Evolutionary conservation across 2,113 vertebrate genomes (phyloP).

Genomic region (Symphodus melops): DNA sequence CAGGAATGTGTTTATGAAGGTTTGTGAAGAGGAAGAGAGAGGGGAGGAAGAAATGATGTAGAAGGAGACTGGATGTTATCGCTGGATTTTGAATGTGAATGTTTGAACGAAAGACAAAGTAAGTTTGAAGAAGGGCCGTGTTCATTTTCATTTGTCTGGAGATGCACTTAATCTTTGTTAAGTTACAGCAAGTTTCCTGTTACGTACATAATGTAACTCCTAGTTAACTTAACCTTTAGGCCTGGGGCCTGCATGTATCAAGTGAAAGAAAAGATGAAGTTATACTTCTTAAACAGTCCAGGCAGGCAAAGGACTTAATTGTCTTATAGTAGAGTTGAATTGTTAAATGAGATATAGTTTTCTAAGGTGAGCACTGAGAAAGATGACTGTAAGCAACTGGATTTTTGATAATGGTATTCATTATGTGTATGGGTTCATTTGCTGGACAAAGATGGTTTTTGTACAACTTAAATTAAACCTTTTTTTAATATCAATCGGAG

Average conservation of each 20-base stretch:
- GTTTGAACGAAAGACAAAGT: slow-evolving; percentile 42
- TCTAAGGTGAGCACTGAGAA: slow-evolving; percentile 20
- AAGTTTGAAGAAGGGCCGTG: slow-evolving; percentile 23
- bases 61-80: neutral
- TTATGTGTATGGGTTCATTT: slow-evolving; percentile 77
- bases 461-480: slow-evolving; percentile 80
- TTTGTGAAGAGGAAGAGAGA: slow-evolving; percentile 44
- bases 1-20: slow-evolving; percentile 51
- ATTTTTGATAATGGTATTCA: slow-evolving; percentile 41
- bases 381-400: slow-evolving; percentile 58
- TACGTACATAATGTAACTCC: slow-evolving; percentile 61
- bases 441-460: slow-evolving; percentile 83
- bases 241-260: slow-evolving; percentile 72
- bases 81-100: slow-evolving; percentile 11
- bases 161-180: slow-evolving; percentile 21
- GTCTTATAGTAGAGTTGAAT: slow-evolving; percentile 37
- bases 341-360: slow-evolving; percentile 23
- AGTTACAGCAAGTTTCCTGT: slow-evolving; percentile 1
- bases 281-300: slow-evolving; percentile 65
- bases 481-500: slow-evolving; percentile 55
- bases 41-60: neutral
- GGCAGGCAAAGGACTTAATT: slow-evolving; percentile 79
- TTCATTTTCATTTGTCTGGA: neutral
- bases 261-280: slow-evolving; percentile 19
- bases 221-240: slow-evolving; percentile 61